These are phyloP conservation scores for Clusia tigrina DNA, from an alignment of 2,888 invertebrate genomes.

Conservation along the genomic window DNA sequence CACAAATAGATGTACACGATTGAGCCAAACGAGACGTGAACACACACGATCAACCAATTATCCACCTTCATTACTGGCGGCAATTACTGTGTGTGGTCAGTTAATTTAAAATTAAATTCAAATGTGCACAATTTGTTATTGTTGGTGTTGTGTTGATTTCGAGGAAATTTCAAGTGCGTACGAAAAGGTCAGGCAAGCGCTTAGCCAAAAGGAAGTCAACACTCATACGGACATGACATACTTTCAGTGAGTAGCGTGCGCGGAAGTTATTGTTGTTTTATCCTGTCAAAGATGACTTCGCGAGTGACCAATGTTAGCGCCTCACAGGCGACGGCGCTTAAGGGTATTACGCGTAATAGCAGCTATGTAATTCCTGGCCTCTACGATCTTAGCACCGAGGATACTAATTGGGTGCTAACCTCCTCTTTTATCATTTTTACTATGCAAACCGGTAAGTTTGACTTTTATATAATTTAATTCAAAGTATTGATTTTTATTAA, in stretches of 20 bases:
- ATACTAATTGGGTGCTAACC: constrained; percentile 88
- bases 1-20: too few species aligned
- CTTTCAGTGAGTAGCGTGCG: neutral
- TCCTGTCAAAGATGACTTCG: constrained; percentile 44
- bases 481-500: too few species aligned
- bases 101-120: constrained; percentile 39
- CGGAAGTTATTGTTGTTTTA: neutral
- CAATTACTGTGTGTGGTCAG: too few species aligned
- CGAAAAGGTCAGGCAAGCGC: too few species aligned
- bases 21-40: too few species aligned
- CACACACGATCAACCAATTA: too few species aligned
- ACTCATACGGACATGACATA: neutral
- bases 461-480: too few species aligned
- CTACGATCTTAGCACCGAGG: constrained; percentile 76
- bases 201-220: neutral
- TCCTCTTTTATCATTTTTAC: constrained; percentile 91
- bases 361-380: constrained; percentile 68
- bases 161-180: too few species aligned
- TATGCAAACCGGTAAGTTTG: constrained; percentile 88
- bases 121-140: constrained; percentile 45
- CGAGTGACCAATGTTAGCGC: constrained; percentile 52
- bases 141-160: constrained; percentile 13
- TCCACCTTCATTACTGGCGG: too few species aligned
- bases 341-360: constrained; percentile 57
- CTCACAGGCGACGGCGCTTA: constrained; percentile 55